phyloP scores from a whole-genome alignment of 1,140 invertebrate genomes.

The Rhagoletis pomonella region DNA sequence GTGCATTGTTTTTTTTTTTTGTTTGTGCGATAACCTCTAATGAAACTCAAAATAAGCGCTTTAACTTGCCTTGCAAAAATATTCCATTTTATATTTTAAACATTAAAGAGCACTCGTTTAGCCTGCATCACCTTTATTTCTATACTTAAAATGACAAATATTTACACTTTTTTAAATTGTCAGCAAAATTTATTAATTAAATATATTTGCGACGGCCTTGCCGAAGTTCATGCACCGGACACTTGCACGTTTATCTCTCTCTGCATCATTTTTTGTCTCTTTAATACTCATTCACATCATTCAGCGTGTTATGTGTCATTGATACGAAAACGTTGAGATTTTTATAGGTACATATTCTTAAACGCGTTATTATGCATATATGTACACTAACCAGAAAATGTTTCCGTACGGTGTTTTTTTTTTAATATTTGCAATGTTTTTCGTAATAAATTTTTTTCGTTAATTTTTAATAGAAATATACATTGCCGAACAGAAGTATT shows the following conservation, averaged over 20 bases:
- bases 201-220: neutral
- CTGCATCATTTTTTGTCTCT: neutral
- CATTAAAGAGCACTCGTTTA: neutral
- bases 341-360: neutral
- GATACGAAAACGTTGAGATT: neutral
- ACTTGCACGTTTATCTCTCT: constrained; percentile 1
- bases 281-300: neutral
- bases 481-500: too few species aligned
- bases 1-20: too few species aligned
- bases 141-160: neutral
- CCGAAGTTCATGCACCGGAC: constrained; percentile 17
- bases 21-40: too few species aligned
- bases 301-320: neutral
- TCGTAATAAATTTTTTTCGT: too few species aligned
- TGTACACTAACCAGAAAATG: too few species aligned
- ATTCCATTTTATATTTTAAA: too few species aligned
- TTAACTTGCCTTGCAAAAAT: too few species aligned
- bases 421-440: too few species aligned
- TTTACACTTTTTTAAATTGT: neutral
- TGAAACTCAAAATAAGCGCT: too few species aligned
- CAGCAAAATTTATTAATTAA: constrained; percentile 3
- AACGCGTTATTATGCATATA: too few species aligned
- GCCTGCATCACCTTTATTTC: neutral
- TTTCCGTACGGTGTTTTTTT: too few species aligned
- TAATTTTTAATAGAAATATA: too few species aligned